Percentiles rank a stretch among this genome's conserved stretches.
These are phyloP conservation scores for Eupleurogrammus muticus DNA, from an alignment of 2,797 vertebrate genomes.

Conservation along the genomic window DNA sequence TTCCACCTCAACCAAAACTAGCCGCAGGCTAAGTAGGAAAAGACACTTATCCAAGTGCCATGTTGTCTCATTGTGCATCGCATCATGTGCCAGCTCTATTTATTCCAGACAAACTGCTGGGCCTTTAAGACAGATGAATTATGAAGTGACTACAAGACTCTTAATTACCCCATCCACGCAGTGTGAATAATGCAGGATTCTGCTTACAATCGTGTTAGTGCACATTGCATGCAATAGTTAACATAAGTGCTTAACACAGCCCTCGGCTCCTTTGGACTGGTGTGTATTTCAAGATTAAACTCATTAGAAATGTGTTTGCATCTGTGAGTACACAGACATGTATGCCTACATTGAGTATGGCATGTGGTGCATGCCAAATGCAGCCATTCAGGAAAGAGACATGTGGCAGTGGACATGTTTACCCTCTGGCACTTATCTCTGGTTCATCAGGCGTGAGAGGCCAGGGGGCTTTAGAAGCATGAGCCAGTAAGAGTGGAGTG, in stretches of 20 bases:
- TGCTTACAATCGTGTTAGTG: constrained; percentile 69
- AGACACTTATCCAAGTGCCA: constrained; percentile 62
- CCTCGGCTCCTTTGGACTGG: constrained; percentile 58
- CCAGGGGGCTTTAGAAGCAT: constrained; percentile 57
- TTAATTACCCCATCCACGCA: constrained; percentile 77
- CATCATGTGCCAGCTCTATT: constrained; percentile 75
- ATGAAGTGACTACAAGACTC: constrained; percentile 76
- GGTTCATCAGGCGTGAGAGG: constrained; percentile 68
- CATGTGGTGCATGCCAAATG: constrained; percentile 71
- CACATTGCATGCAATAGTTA: constrained; percentile 73
- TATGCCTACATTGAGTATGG: constrained; percentile 52
- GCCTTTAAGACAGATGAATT: constrained; percentile 79
- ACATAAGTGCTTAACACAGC: constrained; percentile 75
- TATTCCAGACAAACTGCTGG: constrained; percentile 63
- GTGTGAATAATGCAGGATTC: constrained; percentile 81
- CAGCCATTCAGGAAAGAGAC: constrained; percentile 63
- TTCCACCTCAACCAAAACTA: constrained; percentile 42
- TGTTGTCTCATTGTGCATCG: constrained; percentile 63
- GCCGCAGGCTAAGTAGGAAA: constrained; percentile 67
- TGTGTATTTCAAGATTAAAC: constrained; percentile 72
- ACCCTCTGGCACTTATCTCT: constrained; percentile 75
- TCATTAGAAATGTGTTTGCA: constrained; percentile 67
- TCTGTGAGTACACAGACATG: constrained; percentile 64
- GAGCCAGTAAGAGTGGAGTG: constrained; percentile 43
- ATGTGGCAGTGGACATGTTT: constrained; percentile 69